Percentiles rank a stretch among this genome's conserved stretches.
These are phyloP conservation scores for Muscicapa striata DNA, from an alignment of 2,797 vertebrate species.

Conservation along the genomic window DNA sequence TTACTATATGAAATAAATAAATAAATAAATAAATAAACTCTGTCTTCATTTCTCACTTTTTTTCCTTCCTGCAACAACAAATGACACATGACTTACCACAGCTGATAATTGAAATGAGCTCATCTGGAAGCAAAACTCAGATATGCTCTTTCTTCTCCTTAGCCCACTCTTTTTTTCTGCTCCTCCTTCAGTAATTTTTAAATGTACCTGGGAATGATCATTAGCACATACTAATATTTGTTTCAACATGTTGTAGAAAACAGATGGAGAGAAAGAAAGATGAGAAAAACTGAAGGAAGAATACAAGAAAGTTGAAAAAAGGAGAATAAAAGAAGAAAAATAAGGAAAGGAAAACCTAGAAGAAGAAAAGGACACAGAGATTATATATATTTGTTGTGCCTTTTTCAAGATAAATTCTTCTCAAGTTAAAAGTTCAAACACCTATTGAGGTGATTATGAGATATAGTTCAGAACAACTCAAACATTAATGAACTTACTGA, in stretches of 20 bases:
- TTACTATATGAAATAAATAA: not conserved
- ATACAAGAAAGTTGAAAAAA: not conserved
- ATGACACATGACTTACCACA: not conserved
- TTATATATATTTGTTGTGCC: rapidly evolving
- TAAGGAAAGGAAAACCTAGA: not conserved
- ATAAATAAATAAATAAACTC: not conserved
- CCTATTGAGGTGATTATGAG: not conserved
- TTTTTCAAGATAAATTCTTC: not conserved
- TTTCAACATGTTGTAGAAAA: not conserved
- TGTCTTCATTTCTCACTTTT: not conserved
- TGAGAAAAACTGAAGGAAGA: not conserved
- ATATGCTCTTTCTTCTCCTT: not conserved
- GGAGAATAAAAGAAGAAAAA: not conserved
- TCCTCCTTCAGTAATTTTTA: not conserved
- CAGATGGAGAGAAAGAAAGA: not conserved
- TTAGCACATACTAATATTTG: not conserved
- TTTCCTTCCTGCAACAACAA: not conserved
- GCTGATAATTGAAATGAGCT: not conserved
- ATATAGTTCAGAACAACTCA: not conserved
- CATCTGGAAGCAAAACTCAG: not conserved
- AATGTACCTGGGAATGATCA: not conserved
- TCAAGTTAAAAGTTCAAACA: not conserved
- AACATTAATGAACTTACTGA: not conserved
- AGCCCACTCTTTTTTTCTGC: not conserved
- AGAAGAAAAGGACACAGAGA: not conserved